Evolutionary conservation across 2,888 invertebrate species (phyloP), one percentile per base, ranked within the genome.

Genomic region (Parnassius smintheus): DNA sequence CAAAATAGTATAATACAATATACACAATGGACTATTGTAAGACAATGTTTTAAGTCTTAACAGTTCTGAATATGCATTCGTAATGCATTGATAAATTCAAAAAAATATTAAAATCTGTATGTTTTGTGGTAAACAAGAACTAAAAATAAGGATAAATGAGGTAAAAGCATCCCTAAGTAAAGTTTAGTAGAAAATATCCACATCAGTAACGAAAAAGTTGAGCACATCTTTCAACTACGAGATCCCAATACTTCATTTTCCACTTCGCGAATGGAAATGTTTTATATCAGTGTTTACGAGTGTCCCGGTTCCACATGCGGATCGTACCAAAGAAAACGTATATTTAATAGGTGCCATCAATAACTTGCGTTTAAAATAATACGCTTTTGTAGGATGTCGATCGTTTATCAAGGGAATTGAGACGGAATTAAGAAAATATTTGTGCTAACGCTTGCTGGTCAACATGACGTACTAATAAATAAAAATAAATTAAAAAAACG

Each of bases 261-360:
- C 82, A 82, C 83, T 86, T 79, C 78, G 79, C 75, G 69, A 83
- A 89, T 89, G 87, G 87, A 88, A 85, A 89, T 85, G 85, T 88
- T 88, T 87, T 88, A 88, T 86, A 83, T 83, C 80, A 81, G 76
- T 81, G 76, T 81, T 82, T 81, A 82, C 78, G 70, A 74, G 73
- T 75, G 82, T 81, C 77, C 75, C 73, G 74, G 74, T 73, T 71
- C 72, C 74, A 74, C 74, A 80, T 80, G 79, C 81, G 77, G 79
- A 76, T 77, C 74, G 72, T 66, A 70, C 70, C 74, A 70, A 74
- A 75, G 82, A 76, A 87, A 91, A 91, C 87, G 86, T 87, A 82
- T 87, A 88, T 91, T 91, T 92, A 91, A 92, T 92, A 86, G 89
- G 78, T 77, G 81, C 85, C 87, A 92, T 92, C 91, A 92, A 92